A percentile compares a stretch with the other conserved stretches of the same genome.
phyloP scores from a whole-genome alignment of 1,140 invertebrate genomes.

The Psilanteris sp. region DNA sequence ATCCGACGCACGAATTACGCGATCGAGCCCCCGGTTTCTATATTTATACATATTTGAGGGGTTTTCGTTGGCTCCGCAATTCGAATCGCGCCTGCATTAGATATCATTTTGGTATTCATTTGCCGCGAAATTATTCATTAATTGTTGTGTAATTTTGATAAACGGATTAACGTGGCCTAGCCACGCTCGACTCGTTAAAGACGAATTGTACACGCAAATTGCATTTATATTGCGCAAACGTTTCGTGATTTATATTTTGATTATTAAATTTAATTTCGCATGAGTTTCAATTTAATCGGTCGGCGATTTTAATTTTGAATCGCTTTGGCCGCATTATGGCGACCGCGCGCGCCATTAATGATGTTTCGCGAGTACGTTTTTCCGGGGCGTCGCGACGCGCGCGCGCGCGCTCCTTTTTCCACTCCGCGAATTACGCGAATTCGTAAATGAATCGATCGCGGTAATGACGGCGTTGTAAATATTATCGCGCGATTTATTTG shows the following conservation, averaged over 20 bases:
- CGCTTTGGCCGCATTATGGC: neutral
- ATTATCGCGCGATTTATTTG: too few species aligned
- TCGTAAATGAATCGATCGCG: too few species aligned
- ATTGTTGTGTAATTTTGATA: conserved; percentile 44
- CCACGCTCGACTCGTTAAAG: conserved; percentile 18
- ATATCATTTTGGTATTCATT: conserved; percentile 47
- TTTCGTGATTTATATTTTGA: conserved; percentile 23
- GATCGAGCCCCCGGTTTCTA: conserved; percentile 3
- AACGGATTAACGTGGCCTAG: conserved; percentile 18
- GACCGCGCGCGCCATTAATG: neutral
- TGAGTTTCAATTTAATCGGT: conserved; percentile 7
- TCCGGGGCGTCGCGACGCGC: too few species aligned
- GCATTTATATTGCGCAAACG: conserved; percentile 7
- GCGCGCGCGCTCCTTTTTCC: too few species aligned
- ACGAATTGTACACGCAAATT: conserved; percentile 17
- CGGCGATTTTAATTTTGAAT: conserved; percentile 2
- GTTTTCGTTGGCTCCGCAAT: conserved; percentile 15
- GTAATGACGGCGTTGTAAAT: too few species aligned
- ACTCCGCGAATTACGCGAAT: too few species aligned
- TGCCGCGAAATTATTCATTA: conserved; percentile 40
- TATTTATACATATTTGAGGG: conserved; percentile 25
- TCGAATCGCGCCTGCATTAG: conserved; percentile 26
- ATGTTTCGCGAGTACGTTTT: neutral
- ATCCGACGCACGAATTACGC: conserved; percentile 23
- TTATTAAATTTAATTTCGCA: conserved; percentile 39